Evolutionary conservation across 2,888 invertebrate species (phyloP), one percentile per base, ranked within the genome.

Genomic region (Parnassius glacialis): DNA sequence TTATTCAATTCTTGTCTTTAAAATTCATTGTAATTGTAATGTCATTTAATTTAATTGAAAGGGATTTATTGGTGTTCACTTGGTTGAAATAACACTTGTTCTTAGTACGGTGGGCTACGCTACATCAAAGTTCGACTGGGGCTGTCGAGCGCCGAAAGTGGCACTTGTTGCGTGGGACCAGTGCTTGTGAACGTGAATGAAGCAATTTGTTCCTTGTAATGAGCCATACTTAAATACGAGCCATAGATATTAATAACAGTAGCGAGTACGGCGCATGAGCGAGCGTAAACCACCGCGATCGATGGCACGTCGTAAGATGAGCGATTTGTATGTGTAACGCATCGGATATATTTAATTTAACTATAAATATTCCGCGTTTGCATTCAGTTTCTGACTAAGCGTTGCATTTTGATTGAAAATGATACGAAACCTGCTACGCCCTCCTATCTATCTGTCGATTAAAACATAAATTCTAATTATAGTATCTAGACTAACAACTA

Each of bases 161-260:
- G 80, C 81, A 83, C 83, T 85, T 82, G 85, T 82, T 85, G 84
- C 84, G 84, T 87, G 81, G 85, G 86, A 80, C 74, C 74, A 80
- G 79, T 82, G 84, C 80, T 84, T 84, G 76, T 75, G 77, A 80
- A 83, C 74, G 70, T 70, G 69, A 70, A 70, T 72, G 76, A 74
- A 80, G 80, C 81, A 81, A 81, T 83, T 84, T 83, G 82, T 81
- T 71, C 78, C 72, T 68, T 58, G 69, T 68, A 75, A 78, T 77
- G 67, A 72, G 70, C 77, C 73, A 74, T 71, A 72, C 20, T 20
- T 42, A 57, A 52, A 48, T 53, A 48, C 48, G 52, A 42, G 41
- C 41, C 50, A 48, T 55, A 48, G 57, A 53, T 70, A 73, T 72
- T 73, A 78, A 72, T 70, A 76, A 79, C 76, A 73, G 71, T 70